Base-by-base conservation (phyloP, 2,113 vertebrate genomes). In the Nothocercus julius region DNA sequence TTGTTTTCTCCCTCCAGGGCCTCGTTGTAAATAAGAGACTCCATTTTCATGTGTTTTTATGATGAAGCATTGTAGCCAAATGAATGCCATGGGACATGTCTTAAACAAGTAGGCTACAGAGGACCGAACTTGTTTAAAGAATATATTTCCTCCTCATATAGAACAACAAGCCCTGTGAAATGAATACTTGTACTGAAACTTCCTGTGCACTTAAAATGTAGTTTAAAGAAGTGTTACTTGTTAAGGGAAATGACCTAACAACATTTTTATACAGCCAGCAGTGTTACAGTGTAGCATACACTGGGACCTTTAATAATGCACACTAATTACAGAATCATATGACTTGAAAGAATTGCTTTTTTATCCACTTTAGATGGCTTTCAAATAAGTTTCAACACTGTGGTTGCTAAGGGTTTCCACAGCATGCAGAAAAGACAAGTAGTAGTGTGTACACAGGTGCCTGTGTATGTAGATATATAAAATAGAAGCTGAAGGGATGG, bases 1-100 rank as follows among this genome's bases (percentile, higher is more conserved):
- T 86, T 90, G 30, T 93, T 97, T 96, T 97, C 92, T 90, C 74
- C 96, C 96, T 97, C 96, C 54, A 82, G 96, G 93, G 95, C 54
- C 95, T 95, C 13, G 4, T 96, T 97, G 82, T 94, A 96, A 95
- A 89, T 91, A 95, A 97, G 93, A 96, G 91, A 56, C 76, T 96
- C 64, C 40, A n/a, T 97, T 98, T 98, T 97, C 96, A 96, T 89
- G 95, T 78, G 40, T 95, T 95, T 97, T 96, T 97, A 96, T 94
- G 92, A 94, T 90, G 76, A 93, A 95, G 91, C 94, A 74, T 95
- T 98, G 95, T 82, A 91, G 66, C 94, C 97, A 96, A 98, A 97
- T 94, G 87, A 97, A 96, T 97, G 93, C 78, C 97, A 75, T 88
- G 96, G 96, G 96, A 97, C 85, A 66, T 9, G 64, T 93, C 89